A percentile compares a stretch with the other conserved stretches of the same genome.
Conservation (phyloP, 2,113 vertebrate genomes). For the Albula glossodonta region DNA sequence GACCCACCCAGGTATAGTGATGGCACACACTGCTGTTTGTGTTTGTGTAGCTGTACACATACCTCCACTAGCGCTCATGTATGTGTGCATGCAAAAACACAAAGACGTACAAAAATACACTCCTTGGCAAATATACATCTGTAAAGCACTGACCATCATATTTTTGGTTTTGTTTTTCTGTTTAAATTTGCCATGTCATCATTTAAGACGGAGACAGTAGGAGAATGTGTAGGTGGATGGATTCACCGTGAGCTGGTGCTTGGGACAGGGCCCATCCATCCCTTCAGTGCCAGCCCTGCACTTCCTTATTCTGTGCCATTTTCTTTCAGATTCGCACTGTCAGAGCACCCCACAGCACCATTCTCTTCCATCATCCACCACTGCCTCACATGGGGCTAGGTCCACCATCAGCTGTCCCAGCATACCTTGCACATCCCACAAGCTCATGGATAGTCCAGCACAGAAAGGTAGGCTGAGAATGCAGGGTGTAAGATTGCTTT, state of each 20-base stretch:
- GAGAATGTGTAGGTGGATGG: background rate
- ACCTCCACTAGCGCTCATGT: background rate
- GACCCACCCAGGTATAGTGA: constrained; percentile 50
- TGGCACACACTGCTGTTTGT: background rate
- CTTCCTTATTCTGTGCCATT: constrained; percentile 23
- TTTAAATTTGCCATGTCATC: background rate
- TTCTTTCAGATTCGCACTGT: constrained; percentile 62
- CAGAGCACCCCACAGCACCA: constrained; percentile 50
- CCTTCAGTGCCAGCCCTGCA: background rate
- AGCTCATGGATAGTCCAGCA: constrained; percentile 48
- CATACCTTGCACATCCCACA: constrained; percentile 65
- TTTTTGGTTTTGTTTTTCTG: background rate
- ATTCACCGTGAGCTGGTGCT: background rate
- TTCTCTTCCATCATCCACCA: constrained; percentile 62
- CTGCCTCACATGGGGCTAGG: constrained; percentile 60
- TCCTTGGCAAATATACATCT: background rate
- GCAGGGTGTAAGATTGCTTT: background rate
- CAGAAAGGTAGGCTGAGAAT: constrained; percentile 57
- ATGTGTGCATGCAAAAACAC: background rate
- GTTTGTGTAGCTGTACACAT: background rate
- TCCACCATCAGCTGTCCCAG: constrained; percentile 62
- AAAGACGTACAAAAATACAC: constrained; percentile 18
- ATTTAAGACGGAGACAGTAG: background rate
- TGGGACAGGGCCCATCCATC: background rate
- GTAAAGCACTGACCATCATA: background rate